Conservation (phyloP, 2,113 vertebrate genomes). For the Camelus dromedarius region DNA sequence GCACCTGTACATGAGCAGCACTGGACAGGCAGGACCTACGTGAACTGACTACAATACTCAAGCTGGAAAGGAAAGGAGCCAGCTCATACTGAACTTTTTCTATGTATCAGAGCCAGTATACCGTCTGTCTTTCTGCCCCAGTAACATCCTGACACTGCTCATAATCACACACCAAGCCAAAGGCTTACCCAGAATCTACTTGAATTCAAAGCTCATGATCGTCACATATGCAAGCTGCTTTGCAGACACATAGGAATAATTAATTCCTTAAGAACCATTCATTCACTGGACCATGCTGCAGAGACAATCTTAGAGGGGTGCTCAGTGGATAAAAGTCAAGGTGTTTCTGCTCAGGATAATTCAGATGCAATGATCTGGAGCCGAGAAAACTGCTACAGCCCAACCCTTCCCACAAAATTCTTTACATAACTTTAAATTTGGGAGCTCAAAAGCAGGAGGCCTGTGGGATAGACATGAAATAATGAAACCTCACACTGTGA, state of each 20-base stretch:
- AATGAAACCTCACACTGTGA: neutral
- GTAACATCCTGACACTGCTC: neutral
- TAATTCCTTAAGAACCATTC: neutral
- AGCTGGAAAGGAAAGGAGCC: neutral
- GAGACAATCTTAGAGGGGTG: neutral
- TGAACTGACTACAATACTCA: neutral
- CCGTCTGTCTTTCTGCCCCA: neutral
- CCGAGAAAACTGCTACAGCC: too few relatives aligned
- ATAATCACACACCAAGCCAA: neutral
- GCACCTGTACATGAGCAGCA: neutral
- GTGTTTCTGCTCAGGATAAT: neutral
- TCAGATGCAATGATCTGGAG: neutral
- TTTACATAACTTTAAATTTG: neutral
- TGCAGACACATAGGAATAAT: neutral
- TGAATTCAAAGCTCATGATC: neutral
- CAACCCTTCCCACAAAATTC: accelerated
- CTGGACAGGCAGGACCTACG: neutral
- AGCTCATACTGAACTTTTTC: neutral
- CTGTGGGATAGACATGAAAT: neutral
- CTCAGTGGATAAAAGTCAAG: neutral
- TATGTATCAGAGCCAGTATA: neutral
- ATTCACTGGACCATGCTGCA: neutral
- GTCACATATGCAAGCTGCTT: neutral
- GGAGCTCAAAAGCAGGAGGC: neutral
- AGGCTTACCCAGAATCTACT: neutral